Percentiles rank a stretch among this genome's conserved stretches.
Conservation (phyloP, 2,113 vertebrate species). For the Colaptes auratus region DNA sequence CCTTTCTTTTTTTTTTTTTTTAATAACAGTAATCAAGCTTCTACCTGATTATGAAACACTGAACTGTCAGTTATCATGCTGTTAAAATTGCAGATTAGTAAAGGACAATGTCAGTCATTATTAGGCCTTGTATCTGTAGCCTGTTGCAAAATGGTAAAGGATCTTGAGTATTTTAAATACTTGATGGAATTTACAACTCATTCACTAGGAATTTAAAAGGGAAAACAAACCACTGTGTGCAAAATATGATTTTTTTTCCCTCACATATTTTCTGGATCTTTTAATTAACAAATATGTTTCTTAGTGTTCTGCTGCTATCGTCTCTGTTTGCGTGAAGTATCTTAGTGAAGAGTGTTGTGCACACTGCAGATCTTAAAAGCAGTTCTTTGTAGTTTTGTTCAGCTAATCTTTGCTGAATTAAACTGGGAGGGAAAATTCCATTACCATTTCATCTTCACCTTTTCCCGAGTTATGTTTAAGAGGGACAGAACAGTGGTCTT, state of each 20-base stretch:
- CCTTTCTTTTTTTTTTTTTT: not conserved
- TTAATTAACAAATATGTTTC: slow-evolving; percentile 23
- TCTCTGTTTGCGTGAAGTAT: not conserved
- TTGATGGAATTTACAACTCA: slow-evolving; percentile 1
- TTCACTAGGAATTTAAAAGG: not conserved
- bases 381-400: not conserved
- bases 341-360: not conserved
- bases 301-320: not conserved
- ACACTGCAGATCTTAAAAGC: not conserved
- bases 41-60: not conserved
- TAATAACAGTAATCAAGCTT: not conserved
- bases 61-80: not conserved
- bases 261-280: not conserved
- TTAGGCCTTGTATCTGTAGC: not conserved
- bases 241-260: not conserved
- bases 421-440: not conserved
- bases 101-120: not conserved
- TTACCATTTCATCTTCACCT: not conserved
- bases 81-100: not conserved
- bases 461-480: not conserved
- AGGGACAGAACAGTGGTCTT: not conserved
- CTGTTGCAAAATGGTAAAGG: not conserved
- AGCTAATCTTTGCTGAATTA: not conserved
- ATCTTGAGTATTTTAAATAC: not conserved
- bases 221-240: not conserved